These are phyloP conservation scores for Macrosiphum euphorbiae DNA, from an alignment of 2,888 invertebrate genomes.

Conservation along the genomic window DNA sequence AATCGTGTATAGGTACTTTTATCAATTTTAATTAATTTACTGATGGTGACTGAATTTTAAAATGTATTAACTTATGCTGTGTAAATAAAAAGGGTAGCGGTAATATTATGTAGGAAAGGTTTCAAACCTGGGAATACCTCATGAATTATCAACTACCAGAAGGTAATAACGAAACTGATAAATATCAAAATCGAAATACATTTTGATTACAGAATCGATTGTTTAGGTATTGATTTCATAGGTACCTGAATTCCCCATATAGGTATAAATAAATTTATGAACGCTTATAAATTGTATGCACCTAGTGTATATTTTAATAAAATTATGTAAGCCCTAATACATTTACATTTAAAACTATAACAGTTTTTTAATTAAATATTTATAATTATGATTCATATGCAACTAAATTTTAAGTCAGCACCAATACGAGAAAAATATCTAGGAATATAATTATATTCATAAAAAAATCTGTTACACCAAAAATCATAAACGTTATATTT, in stretches of 20 bases:
- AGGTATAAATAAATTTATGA: background rate
- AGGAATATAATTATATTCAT: background rate
- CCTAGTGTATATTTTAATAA: background rate
- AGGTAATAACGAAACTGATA: background rate
- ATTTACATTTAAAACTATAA: background rate
- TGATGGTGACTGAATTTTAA: background rate
- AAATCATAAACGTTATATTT: background rate
- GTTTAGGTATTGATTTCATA: background rate
- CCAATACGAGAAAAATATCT: background rate
- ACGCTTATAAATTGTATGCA: background rate
- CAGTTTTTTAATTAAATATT: background rate
- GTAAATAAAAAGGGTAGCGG: background rate
- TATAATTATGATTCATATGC: background rate
- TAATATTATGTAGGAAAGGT: background rate
- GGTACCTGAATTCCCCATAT: background rate
- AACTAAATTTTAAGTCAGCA: background rate
- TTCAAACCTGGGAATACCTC: background rate
- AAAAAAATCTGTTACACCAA: background rate
- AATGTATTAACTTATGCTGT: background rate
- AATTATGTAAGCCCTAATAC: background rate
- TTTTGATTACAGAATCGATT: background rate
- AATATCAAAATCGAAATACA: background rate
- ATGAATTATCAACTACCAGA: background rate
- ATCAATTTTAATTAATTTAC: background rate
- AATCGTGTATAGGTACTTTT: background rate